Conservation (phyloP, 2,797 vertebrate genomes). For the Hyperoplus lanceolatus region DNA sequence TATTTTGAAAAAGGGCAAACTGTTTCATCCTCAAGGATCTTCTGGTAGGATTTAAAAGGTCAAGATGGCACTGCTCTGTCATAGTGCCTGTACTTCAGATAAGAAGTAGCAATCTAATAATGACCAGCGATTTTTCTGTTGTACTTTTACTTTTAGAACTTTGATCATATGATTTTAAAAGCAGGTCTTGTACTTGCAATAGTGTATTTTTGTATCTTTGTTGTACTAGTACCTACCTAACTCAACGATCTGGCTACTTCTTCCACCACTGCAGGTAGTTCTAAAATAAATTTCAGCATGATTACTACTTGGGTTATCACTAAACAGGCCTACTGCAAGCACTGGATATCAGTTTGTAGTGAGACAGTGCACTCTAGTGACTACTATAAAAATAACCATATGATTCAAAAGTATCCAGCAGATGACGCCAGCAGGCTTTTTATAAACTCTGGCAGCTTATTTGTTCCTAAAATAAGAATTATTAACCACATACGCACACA, state of each 20-base stretch:
- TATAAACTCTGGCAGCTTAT: background rate
- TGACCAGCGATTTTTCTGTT: background rate
- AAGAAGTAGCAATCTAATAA: background rate
- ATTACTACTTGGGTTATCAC: background rate
- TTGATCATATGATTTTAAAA: background rate
- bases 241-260: background rate
- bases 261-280: background rate
- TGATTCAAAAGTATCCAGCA: constrained; percentile 54
- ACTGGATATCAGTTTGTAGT: background rate
- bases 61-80: too few species aligned
- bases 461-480: background rate
- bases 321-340: accelerated
- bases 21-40: too few species aligned
- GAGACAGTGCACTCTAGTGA: constrained; percentile 57
- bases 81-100: too few species aligned
- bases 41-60: too few species aligned
- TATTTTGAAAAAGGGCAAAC: too few species aligned
- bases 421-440: constrained; percentile 65
- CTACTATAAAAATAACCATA: background rate
- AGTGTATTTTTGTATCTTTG: background rate
- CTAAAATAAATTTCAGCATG: background rate
- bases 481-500: background rate
- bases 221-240: background rate
- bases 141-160: background rate
- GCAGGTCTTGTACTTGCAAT: background rate